Evolutionary conservation across 1,140 invertebrate genomes (phyloP), one percentile per base, ranked within the genome.

Genomic region (Drosophila sp.): DNA sequence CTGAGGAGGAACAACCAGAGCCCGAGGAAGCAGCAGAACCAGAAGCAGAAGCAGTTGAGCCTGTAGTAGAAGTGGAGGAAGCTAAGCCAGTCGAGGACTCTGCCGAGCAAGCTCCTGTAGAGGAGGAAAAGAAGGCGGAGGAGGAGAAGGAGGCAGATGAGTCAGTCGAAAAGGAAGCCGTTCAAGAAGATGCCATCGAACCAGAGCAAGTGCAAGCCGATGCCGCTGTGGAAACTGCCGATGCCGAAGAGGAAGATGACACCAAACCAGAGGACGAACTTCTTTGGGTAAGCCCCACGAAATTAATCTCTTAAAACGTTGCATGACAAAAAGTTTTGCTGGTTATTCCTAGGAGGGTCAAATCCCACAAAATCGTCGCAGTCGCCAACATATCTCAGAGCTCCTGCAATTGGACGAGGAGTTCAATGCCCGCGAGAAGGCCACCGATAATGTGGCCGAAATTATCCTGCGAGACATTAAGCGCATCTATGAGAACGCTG

Each of bases 381-480:
- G 96, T 33, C 94, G 96, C 61, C 95, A 96, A 62, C 97, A 98
- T 79, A 95, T 98, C 67, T 94, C 95, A 67, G 94, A 97, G 84
- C 94, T 98, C 25, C 92, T 98, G 11, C 95, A 96, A 85, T 87
- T 98, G 41, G 96, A 97, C 70, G 95, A 96, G 66, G 95, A 96
- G 79, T 95, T 95, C 62, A 94, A 94, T 72, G 94, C 95, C 72
- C 93, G 93, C 32, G 96, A 97, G 91, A 93, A 94, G 60, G 94
- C 96, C 2, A 93, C 96, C 50, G 94, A 96, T 41, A 96, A 95
- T 93, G 94, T 95, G 30, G 95, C 95, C 5, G 95, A 97, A 62
- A 93, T 95, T 6, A 95, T 97, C 25, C 94, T 98, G 4, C 95
- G 96, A 70, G 97, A 98, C 70, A 93, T 98, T 60, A 98, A 98